Conservation (phyloP, 2,113 vertebrate genomes). For the Zosterops japonicus region DNA sequence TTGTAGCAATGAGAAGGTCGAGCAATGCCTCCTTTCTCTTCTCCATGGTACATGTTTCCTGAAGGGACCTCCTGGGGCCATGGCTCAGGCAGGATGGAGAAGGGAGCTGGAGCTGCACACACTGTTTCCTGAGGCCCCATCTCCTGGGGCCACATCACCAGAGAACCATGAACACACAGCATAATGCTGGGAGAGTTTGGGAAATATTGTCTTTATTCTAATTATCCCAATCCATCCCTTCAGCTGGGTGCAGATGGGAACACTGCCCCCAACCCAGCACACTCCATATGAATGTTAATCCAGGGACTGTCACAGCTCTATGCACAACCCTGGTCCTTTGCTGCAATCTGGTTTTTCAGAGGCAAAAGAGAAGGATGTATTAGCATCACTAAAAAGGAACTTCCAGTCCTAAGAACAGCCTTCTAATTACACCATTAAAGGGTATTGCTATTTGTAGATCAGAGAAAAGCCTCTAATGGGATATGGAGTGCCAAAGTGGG, state of each 20-base stretch:
- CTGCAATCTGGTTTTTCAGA: not conserved
- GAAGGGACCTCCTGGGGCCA: not conserved
- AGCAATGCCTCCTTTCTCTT: not conserved
- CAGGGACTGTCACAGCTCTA: not conserved
- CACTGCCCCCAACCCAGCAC: not conserved
- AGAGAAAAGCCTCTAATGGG: constrained; percentile 60
- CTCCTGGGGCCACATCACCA: not conserved
- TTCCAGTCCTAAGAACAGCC: constrained; percentile 26
- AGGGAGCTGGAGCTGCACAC: not conserved
- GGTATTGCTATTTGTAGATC: constrained; percentile 53
- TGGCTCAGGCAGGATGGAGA: not conserved
- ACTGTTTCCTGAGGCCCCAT: not conserved
- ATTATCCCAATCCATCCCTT: not conserved
- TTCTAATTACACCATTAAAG: constrained; percentile 43
- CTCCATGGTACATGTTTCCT: not conserved
- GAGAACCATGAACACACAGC: not conserved
- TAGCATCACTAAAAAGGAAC: constrained; percentile 20
- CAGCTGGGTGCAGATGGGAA: not conserved
- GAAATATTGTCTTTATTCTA: not conserved
- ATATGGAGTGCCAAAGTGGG: constrained; percentile 35
- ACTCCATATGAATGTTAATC: not conserved
- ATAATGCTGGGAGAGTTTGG: not conserved
- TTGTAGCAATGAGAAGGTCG: not conserved
- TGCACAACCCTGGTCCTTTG: not conserved
- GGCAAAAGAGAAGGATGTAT: not conserved